Evolutionary conservation across 2,888 invertebrate genomes (phyloP).

Genomic region (Girardia tigrina): DNA sequence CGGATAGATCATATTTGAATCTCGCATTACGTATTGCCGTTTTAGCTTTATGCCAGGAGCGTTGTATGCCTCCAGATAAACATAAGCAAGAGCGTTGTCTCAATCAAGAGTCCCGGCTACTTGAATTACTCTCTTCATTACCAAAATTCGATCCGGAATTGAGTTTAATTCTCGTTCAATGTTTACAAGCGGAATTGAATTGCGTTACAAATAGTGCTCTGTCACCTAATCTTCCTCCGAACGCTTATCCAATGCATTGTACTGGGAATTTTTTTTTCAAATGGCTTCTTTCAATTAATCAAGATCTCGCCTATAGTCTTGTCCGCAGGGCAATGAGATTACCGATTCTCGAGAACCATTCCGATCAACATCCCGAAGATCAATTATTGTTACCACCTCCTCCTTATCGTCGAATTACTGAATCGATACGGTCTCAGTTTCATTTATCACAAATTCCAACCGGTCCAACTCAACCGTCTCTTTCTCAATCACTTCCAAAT

Average conservation of each 20-base stretch:
- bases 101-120: slow-evolving; percentile 56
- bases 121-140: not conserved
- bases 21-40: slow-evolving; percentile 66
- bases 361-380: slow-evolving; percentile 24
- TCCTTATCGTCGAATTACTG: not conserved
- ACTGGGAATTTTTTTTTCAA: slow-evolving; percentile 68
- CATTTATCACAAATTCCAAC: not conserved
- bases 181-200: slow-evolving; percentile 18
- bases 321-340: slow-evolving; percentile 64
- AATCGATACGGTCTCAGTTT: slow-evolving; percentile 6
- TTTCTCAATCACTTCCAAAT: not conserved
- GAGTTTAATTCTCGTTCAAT: not conserved
- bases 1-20: slow-evolving; percentile 60
- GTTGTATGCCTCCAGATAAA: slow-evolving; percentile 64
- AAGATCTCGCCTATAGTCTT: slow-evolving; percentile 66
- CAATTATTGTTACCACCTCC: slow-evolving; percentile 8
- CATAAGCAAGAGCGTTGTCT: slow-evolving; percentile 65
- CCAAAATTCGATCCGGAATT: slow-evolving; percentile 8
- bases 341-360: slow-evolving; percentile 26
- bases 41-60: slow-evolving; percentile 63
- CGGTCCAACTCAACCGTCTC: not conserved
- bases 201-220: slow-evolving; percentile 65
- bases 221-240: slow-evolving; percentile 63
- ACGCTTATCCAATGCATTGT: slow-evolving; percentile 70
- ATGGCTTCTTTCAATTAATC: slow-evolving; percentile 62